These are phyloP conservation scores for Ciconia boyciana DNA, from an alignment of 2,113 vertebrate genomes.

Conservation along the genomic window DNA sequence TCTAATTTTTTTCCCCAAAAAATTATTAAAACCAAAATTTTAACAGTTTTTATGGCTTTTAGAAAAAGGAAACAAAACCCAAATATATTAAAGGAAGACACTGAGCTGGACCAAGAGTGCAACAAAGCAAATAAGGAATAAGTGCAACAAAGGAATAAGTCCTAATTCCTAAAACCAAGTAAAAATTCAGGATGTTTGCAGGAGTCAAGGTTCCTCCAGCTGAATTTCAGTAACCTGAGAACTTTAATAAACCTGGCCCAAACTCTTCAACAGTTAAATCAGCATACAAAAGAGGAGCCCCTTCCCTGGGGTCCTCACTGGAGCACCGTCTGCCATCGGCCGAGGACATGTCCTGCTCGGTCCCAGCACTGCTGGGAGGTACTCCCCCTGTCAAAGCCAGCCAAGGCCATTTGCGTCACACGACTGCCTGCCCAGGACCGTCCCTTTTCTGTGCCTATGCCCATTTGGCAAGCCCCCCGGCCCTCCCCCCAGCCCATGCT, in stretches of 20 bases:
- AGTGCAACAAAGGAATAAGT: not conserved
- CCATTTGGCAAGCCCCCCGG: not conserved
- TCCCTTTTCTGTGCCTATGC: not conserved
- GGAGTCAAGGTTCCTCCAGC: not conserved
- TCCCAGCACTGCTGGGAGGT: accelerated
- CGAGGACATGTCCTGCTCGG: not conserved
- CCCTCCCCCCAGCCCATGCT: not conserved
- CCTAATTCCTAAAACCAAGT: not conserved
- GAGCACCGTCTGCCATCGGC: not conserved
- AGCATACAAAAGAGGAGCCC: not conserved
- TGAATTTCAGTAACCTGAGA: not conserved
- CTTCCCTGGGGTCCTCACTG: not conserved
- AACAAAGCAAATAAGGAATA: not conserved
- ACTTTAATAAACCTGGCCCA: not conserved
- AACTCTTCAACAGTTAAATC: not conserved
- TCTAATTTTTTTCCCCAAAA: not conserved
- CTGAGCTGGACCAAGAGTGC: not conserved
- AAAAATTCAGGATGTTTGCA: not conserved
- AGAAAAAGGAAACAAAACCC: not conserved
- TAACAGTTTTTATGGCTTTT: not conserved
- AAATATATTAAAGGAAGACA: not conserved
- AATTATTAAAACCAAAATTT: not conserved
- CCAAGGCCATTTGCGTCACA: conserved; percentile 2
- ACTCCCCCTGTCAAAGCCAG: not conserved
- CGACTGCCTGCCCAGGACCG: accelerated